phyloP scores from a whole-genome alignment of 2,888 invertebrate genomes.

The Trichopria drosophilae region DNA sequence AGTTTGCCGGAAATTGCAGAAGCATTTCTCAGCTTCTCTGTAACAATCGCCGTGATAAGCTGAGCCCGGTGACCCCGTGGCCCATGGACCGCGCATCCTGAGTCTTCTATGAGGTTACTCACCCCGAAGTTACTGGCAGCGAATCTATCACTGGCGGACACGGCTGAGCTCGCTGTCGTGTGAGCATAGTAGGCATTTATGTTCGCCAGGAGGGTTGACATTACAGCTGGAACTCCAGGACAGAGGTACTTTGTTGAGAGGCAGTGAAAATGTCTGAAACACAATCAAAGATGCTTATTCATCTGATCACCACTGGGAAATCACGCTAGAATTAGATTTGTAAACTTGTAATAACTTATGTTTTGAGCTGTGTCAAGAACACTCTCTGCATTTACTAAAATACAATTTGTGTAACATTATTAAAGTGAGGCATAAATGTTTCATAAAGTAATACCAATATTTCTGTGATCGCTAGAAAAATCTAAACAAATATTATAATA shows the following conservation, averaged over 20 bases:
- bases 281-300: slow-evolving; percentile 14
- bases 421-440: too few relatives aligned
- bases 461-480: too few relatives aligned
- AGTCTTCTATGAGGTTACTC: too few relatives aligned
- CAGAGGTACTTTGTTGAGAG: slow-evolving; percentile 98
- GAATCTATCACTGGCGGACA: slow-evolving; percentile 98
- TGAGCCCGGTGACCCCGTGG: too few relatives aligned
- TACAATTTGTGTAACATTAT: too few relatives aligned
- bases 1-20: slow-evolving; percentile 43
- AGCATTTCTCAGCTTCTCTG: slow-evolving; percentile 39
- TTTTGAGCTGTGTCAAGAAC: too few relatives aligned
- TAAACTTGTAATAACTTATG: background rate
- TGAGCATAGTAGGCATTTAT: slow-evolving; percentile 99
- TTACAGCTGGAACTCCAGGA: slow-evolving; percentile 98
- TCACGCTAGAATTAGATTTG: background rate
- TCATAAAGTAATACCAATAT: too few relatives aligned
- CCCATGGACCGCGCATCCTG: too few relatives aligned
- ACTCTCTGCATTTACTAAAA: too few relatives aligned
- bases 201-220: slow-evolving; percentile 97
- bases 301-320: background rate
- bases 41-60: slow-evolving; percentile 15
- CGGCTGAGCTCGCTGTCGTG: slow-evolving; percentile 95
- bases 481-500: too few relatives aligned
- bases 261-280: slow-evolving; percentile 94
- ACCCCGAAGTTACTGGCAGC: slow-evolving; percentile 99